Conservation (phyloP, 2,797 vertebrate genomes). For the Parambassis ranga region DNA sequence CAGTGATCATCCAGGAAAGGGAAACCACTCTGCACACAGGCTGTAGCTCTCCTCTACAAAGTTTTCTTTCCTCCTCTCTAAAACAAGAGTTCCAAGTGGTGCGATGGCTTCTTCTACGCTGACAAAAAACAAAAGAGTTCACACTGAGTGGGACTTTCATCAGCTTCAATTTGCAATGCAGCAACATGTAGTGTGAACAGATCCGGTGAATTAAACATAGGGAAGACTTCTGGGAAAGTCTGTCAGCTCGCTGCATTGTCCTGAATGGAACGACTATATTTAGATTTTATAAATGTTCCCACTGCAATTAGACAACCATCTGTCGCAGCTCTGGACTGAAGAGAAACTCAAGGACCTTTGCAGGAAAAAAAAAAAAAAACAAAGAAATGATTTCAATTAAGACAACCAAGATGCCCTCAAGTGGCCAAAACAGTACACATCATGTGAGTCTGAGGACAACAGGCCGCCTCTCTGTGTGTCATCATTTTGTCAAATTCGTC, state of each 20-base stretch:
- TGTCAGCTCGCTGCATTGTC: not conserved
- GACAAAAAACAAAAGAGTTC: not conserved
- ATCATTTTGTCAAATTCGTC: not conserved
- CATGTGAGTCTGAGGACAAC: constrained; percentile 3
- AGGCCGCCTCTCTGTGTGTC: not conserved
- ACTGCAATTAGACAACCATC: not conserved
- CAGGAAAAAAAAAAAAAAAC: constrained; percentile 16
- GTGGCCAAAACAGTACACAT: constrained; percentile 61
- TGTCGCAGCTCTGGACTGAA: not conserved
- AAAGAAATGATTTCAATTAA: constrained; percentile 11
- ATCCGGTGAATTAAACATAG: constrained; percentile 23
- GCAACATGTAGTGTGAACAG: not conserved
- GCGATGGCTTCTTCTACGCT: not conserved
- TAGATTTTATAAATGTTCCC: not conserved
- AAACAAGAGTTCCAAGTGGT: not conserved
- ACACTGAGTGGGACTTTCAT: not conserved
- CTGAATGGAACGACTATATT: not conserved
- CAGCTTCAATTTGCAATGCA: not conserved
- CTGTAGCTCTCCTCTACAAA: not conserved
- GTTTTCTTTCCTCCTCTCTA: no score
- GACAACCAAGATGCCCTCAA: constrained; percentile 70
- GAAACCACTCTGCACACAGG: constrained; percentile 17
- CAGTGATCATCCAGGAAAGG: constrained; percentile 8
- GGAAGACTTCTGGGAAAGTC: not conserved
- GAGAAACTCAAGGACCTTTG: not conserved